phyloP scores from a whole-genome alignment of 1,140 invertebrate species.

The Plutomurus gul region DNA sequence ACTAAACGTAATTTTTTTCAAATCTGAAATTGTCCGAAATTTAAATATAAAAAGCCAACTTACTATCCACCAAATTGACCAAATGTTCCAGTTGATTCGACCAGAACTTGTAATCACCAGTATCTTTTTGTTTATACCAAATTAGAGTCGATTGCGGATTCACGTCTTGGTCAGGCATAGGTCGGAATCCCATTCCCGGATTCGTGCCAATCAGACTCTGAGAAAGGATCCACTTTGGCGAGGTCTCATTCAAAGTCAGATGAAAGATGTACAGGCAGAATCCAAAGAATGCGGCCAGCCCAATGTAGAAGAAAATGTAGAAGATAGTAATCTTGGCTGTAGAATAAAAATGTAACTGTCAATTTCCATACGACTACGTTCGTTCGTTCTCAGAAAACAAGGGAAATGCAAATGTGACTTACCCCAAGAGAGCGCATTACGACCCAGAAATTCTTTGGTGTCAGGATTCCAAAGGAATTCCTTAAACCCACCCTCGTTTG shows the following conservation, averaged over 20 bases:
- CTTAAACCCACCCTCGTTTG: too few relatives aligned
- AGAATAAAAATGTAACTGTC: conserved; percentile 56
- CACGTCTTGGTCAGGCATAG: conserved; percentile 77
- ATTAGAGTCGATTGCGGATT: conserved; percentile 92
- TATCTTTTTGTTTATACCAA: conserved; percentile 81
- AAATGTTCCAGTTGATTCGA: conserved; percentile 72
- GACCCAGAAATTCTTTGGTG: conserved; percentile 81
- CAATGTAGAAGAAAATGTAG: conserved; percentile 90
- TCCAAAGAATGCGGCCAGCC: conserved; percentile 85
- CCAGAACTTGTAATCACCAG: conserved; percentile 79
- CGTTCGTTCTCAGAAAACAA: too few relatives aligned
- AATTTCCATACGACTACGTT: background rate
- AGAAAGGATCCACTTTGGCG: conserved; percentile 83
- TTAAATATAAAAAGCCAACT: conserved; percentile 58
- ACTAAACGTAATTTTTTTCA: background rate
- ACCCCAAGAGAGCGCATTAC: conserved; percentile 88
- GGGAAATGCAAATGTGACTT: conserved; percentile 62
- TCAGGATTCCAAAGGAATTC: conserved; percentile 83
- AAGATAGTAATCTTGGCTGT: conserved; percentile 90
- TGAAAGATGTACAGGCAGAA: conserved; percentile 90
- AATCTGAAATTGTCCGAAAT: background rate
- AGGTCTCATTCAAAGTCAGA: conserved; percentile 81
- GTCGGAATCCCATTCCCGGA: conserved; percentile 90
- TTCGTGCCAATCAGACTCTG: conserved; percentile 85
- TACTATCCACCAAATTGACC: conserved; percentile 73